phyloP scores from a whole-genome alignment of 2,797 vertebrate species.

The Morelia viridis region DNA sequence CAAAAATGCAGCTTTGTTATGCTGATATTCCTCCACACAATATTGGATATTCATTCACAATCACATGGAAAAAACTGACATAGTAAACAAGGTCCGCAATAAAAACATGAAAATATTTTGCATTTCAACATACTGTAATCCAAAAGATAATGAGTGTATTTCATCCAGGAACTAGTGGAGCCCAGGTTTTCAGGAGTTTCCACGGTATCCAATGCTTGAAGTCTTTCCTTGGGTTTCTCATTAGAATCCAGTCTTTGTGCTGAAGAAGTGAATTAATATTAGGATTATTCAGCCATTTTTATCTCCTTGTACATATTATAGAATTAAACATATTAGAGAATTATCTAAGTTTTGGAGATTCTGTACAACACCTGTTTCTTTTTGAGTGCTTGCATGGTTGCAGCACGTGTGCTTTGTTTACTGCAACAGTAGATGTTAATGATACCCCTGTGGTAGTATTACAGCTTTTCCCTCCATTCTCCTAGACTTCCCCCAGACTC shows the following conservation, averaged over 20 bases:
- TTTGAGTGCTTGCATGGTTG: background rate
- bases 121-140: background rate
- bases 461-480: background rate
- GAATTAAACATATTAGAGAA: background rate
- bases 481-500: background rate
- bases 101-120: background rate
- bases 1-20: background rate
- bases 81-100: background rate
- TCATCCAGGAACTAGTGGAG: too few species aligned
- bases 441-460: background rate
- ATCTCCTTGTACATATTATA: background rate
- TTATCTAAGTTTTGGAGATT: slow-evolving; percentile 8
- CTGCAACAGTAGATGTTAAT: slow-evolving; percentile 9
- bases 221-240: background rate
- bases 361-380: slow-evolving; percentile 10
- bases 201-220: background rate
- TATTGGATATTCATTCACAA: background rate
- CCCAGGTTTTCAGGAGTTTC: background rate
- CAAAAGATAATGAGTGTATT: background rate
- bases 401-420: background rate
- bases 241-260: background rate
- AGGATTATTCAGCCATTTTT: background rate
- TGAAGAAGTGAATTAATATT: background rate
- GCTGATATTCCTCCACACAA: background rate
- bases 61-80: background rate